A percentile compares a stretch with the other conserved stretches of the same genome.
These are phyloP conservation scores for Chelonoidis abingdonii DNA, from an alignment of 2,113 vertebrate species.

Conservation along the genomic window DNA sequence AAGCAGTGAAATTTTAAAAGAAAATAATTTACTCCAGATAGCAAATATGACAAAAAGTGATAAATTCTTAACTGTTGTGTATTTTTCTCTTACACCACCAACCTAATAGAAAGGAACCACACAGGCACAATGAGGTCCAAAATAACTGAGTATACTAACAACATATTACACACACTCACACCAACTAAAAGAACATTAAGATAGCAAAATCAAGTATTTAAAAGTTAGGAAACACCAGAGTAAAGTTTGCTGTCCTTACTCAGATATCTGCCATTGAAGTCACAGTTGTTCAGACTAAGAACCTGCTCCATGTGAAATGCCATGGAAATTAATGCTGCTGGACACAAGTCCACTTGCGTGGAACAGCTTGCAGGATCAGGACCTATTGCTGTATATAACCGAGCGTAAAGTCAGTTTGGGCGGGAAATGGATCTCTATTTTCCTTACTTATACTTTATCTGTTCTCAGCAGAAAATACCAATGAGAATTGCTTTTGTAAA, in stretches of 20 bases:
- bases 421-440: background rate
- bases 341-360: background rate
- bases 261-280: background rate
- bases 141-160: background rate
- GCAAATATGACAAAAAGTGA: background rate
- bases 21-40: background rate
- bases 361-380: background rate
- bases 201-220: background rate
- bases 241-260: background rate
- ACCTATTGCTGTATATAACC: background rate
- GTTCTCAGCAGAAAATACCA: no score
- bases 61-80: background rate
- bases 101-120: background rate
- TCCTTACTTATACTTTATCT: background rate
- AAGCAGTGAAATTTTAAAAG: constrained; percentile 18
- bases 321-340: rapidly evolving
- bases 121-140: background rate
- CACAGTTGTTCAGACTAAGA: background rate
- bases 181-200: background rate
- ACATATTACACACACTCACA: no score
- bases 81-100: background rate
- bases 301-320: background rate
- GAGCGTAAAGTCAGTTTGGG: background rate
- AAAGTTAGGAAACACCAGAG: background rate
- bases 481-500: background rate